Base-by-base conservation (phyloP, 2,797 vertebrate genomes). In the Coluber constrictor region DNA sequence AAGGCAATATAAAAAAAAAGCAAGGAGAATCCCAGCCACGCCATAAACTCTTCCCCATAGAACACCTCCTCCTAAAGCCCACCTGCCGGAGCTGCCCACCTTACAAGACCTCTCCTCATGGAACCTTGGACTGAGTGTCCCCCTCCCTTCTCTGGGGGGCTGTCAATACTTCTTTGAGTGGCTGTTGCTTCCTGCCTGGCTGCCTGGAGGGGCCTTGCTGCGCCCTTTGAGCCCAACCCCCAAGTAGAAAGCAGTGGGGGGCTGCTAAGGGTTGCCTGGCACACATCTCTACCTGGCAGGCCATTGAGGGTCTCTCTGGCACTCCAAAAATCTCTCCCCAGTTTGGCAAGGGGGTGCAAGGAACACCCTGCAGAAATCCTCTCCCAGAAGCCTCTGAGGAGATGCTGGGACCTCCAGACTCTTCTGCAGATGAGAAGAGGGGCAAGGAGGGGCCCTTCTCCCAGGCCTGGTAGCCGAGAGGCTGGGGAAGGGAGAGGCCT, bases 391-490 rank as follows among this genome's bases (percentile, higher is more conserved):
- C 63, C 63, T 66, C 63, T 66, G 63, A 4, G 29, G 29, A n/a
- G 70, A 20, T 20, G 32, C 32, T 74, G 70, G 16, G 32, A 9
- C 16, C 70, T 15, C 16, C 7, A 0, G 32, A 4, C 32, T 4
- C n/a, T 18, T 79, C 32, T n/a, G 51, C 74, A 2, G 2, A 0
- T 7, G 4, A 0, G 25, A n/a, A 1, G 8, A 3, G 43, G 57
- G 29, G 18, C 20, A 11, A 23, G 29, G 3, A 55, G 15, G 56
- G 2, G 25, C 47, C 29, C 10, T 59, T 7, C 12, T 27, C 74
- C 2, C 15, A 29, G 70, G 15, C 0, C 60, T 3, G 86, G 5
- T 2, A n/a, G 11, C 54, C 5, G 57, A 25, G 57, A 11, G 1
- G 16, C 3, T 0, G 20, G 13, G 23, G 56, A n/a, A 12, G 15